Conservation (phyloP, 2,113 vertebrate species). For the Beaufortia kweichowensis region DNA sequence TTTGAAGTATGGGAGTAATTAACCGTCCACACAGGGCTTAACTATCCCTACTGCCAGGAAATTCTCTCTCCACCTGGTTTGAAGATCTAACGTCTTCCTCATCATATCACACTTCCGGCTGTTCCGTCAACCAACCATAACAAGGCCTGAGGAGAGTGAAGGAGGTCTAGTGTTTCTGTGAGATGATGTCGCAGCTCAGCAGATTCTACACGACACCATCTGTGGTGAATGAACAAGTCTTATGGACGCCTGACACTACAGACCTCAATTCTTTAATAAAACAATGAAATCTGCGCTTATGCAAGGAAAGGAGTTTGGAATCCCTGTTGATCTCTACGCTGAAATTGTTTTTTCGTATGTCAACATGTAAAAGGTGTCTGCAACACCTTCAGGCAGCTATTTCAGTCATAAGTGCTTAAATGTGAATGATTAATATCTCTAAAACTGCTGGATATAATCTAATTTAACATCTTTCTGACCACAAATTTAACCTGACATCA, state of each 20-base stretch:
- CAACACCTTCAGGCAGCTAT: too few relatives aligned
- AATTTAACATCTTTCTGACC: too few relatives aligned
- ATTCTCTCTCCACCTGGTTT: constrained; percentile 27
- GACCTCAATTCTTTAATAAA: background rate
- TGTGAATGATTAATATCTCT: too few relatives aligned
- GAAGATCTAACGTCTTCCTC: background rate
- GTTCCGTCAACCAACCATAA: background rate
- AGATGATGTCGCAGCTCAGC: background rate
- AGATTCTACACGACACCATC: constrained; percentile 16
- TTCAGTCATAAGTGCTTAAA: too few relatives aligned
- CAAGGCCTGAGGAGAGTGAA: background rate
- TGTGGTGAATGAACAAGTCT: constrained; percentile 21
- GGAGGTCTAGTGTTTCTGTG: background rate
- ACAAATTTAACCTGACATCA: too few relatives aligned
- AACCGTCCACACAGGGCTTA: constrained; percentile 39
- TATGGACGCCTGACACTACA: constrained; percentile 33
- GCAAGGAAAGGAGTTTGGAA: too few relatives aligned
- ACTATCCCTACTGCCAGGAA: constrained; percentile 42
- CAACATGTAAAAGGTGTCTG: too few relatives aligned
- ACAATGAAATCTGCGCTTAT: too few relatives aligned
- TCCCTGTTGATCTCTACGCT: too few relatives aligned
- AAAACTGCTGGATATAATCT: too few relatives aligned
- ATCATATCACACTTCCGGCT: background rate
- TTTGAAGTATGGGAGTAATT: constrained; percentile 57
- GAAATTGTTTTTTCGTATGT: too few relatives aligned